A percentile compares a stretch with the other conserved stretches of the same genome.
These are phyloP conservation scores for Cranoglanis bouderius DNA, from an alignment of 2,113 vertebrate species.

Conservation along the genomic window DNA sequence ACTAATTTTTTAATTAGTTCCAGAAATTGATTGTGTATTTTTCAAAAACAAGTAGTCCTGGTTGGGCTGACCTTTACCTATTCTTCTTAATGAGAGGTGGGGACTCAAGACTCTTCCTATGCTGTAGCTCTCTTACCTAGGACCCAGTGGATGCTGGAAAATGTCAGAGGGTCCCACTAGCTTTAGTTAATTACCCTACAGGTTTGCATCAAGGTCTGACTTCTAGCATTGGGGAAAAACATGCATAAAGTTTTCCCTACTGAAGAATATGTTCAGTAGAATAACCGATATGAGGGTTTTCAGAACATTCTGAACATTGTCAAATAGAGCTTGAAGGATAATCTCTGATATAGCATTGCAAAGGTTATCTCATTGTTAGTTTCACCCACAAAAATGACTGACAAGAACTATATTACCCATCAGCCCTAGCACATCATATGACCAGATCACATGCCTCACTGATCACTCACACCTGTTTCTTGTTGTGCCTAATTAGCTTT, in stretches of 20 bases:
- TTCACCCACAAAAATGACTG: background rate
- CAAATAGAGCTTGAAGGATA: background rate
- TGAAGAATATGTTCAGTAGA: constrained; percentile 13
- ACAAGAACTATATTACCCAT: background rate
- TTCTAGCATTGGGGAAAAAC: constrained; percentile 19
- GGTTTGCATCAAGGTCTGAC: background rate
- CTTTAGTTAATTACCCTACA: constrained; percentile 44
- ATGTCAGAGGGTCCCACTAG: constrained; percentile 57
- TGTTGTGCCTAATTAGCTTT: background rate
- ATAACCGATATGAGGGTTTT: background rate
- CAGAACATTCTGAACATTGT: background rate
- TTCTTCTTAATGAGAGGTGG: background rate
- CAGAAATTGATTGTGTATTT: constrained; percentile 44
- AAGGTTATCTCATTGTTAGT: background rate
- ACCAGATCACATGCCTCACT: background rate
- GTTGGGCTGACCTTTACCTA: background rate
- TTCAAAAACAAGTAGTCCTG: constrained; percentile 44
- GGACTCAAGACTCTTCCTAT: background rate
- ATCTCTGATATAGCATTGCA: background rate
- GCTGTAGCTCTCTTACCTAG: constrained; percentile 3
- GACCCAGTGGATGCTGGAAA: constrained; percentile 45
- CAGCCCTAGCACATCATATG: background rate
- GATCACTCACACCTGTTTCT: background rate
- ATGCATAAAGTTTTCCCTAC: background rate
- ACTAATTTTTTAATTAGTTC: constrained; percentile 55